These are phyloP conservation scores for Diorhabda sublineata DNA, from an alignment of 1,140 invertebrate genomes.

Conservation along the genomic window DNA sequence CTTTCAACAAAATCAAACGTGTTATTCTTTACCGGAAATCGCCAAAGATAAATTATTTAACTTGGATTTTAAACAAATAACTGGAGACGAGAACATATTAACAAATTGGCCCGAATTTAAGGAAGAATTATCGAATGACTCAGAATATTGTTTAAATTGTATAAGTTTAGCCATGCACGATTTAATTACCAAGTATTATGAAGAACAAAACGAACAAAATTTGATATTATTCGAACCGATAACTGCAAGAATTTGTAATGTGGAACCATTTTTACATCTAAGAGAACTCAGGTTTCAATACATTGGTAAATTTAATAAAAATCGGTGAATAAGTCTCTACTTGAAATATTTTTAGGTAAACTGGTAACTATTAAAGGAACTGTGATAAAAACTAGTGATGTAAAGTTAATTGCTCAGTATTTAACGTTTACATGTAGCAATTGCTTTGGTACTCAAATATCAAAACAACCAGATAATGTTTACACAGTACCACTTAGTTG, in stretches of 20 bases:
- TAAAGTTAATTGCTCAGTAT: constrained; percentile 68
- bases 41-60: constrained; percentile 59
- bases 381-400: constrained; percentile 76
- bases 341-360: constrained; percentile 60
- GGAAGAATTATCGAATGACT: constrained; percentile 61
- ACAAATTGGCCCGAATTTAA: constrained; percentile 60
- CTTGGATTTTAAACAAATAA: constrained; percentile 61
- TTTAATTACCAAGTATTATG: constrained; percentile 45
- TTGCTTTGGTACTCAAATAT: constrained; percentile 62
- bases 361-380: constrained; percentile 80
- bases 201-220: constrained; percentile 31
- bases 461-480: constrained; percentile 59
- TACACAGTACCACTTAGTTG: constrained; percentile 58
- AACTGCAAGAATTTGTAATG: constrained; percentile 66
- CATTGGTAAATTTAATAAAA: constrained; percentile 59
- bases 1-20: constrained; percentile 52
- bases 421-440: constrained; percentile 75
- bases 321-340: not conserved
- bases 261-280: constrained; percentile 61
- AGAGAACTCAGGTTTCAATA: constrained; percentile 73
- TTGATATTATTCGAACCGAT: constrained; percentile 30
- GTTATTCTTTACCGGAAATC: constrained; percentile 57
- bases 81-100: constrained; percentile 57
- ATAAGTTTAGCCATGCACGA: constrained; percentile 72
- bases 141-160: constrained; percentile 59